These are phyloP conservation scores for Portunus trituberculatus DNA, from an alignment of 1,140 invertebrate species.

Conservation along the genomic window DNA sequence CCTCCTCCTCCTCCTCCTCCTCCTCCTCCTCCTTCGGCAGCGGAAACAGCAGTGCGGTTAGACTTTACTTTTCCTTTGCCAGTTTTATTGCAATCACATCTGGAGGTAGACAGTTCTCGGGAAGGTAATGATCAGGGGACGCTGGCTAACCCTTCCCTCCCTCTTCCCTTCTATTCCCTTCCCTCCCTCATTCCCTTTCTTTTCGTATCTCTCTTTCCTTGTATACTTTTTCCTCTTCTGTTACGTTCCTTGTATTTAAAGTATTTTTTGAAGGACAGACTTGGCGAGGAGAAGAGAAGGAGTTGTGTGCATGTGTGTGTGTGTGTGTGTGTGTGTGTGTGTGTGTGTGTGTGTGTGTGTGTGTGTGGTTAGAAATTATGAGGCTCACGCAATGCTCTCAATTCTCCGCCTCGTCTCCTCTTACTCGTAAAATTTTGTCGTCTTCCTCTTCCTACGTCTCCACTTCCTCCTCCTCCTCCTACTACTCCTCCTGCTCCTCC, in stretches of 20 bases:
- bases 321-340: no score
- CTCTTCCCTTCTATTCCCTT: not conserved
- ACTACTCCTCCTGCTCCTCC: not conserved
- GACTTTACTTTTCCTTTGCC: slow-evolving; percentile 1
- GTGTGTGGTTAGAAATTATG: no score
- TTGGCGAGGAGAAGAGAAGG: no score
- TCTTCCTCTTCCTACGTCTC: not conserved
- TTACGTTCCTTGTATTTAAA: no score
- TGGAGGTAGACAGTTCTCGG: not conserved
- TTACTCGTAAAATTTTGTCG: not conserved
- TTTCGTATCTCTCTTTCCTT: not conserved
- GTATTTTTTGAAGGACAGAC: no score
- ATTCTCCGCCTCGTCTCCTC: not conserved
- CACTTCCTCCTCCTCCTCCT: not conserved
- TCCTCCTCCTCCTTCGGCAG: not conserved
- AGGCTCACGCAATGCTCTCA: no score
- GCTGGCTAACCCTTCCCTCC: no score
- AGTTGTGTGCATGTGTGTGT: no score
- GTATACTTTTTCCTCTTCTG: not conserved
- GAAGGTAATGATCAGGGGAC: no score
- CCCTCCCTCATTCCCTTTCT: not conserved
- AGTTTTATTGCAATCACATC: slow-evolving; percentile 12
- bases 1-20: not conserved
- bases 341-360: no score
- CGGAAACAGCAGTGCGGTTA: not conserved